Evolutionary conservation across 2,797 vertebrate genomes (phyloP).

Genomic region (Alcedo quadribrachys): DNA sequence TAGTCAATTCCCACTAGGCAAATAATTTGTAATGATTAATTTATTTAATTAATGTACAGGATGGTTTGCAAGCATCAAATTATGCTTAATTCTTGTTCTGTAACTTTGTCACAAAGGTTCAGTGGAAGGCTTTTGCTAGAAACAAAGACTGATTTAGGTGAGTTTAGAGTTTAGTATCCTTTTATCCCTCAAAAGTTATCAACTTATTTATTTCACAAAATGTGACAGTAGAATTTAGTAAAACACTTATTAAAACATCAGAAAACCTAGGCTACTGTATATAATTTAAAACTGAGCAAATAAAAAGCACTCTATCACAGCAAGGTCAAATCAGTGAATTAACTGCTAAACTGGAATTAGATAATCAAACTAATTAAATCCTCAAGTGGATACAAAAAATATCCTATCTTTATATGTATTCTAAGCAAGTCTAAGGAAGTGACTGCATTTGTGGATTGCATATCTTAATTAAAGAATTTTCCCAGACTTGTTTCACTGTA

Average conservation of each 20-base stretch:
- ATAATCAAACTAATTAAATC: conserved; percentile 8
- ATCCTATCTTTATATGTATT: neutral
- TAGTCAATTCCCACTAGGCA: neutral
- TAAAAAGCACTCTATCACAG: neutral
- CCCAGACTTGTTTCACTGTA: neutral
- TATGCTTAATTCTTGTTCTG: neutral
- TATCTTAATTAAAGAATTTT: neutral
- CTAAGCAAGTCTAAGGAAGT: neutral
- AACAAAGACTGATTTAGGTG: neutral
- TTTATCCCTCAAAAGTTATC: neutral
- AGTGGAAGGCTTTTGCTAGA: neutral
- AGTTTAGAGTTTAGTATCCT: neutral
- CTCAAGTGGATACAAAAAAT: neutral
- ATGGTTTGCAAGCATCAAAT: neutral
- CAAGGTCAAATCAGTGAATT: conserved; percentile 14
- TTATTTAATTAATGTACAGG: neutral
- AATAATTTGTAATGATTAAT: neutral
- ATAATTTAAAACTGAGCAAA: neutral
- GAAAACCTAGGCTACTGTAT: neutral
- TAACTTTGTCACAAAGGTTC: neutral
- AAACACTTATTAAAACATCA: neutral
- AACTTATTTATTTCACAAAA: neutral
- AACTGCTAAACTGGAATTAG: neutral
- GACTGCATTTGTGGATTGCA: neutral
- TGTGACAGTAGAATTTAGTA: neutral